Conservation (phyloP, 2,113 vertebrate genomes). For the Gorsachius goisagi region DNA sequence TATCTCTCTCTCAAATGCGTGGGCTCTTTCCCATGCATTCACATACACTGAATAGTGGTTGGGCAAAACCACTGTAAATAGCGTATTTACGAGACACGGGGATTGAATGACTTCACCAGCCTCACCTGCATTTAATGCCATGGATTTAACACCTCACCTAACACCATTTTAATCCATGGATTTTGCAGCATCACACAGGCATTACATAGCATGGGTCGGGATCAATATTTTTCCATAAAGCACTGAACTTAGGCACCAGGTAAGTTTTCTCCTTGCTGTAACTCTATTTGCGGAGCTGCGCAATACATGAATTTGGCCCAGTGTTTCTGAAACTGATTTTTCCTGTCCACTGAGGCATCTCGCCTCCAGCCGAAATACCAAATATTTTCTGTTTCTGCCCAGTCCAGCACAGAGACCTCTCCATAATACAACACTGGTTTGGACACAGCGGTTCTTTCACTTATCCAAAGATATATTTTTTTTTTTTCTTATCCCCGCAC, state of each 20-base stretch:
- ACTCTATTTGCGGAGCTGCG: background rate
- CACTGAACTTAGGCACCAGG: background rate
- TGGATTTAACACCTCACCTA: background rate
- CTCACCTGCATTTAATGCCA: background rate
- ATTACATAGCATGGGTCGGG: rapidly evolving
- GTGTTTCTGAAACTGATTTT: background rate
- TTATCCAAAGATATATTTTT: background rate
- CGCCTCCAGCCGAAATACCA: background rate
- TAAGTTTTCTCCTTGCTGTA: background rate
- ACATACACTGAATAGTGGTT: background rate
- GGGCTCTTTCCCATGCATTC: background rate
- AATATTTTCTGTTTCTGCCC: background rate
- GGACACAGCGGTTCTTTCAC: background rate
- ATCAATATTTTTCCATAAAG: background rate
- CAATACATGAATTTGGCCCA: background rate
- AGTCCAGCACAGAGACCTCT: background rate
- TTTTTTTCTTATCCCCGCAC: background rate
- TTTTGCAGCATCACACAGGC: background rate
- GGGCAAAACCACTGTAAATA: background rate
- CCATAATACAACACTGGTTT: background rate
- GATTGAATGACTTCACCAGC: background rate
- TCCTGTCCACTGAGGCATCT: background rate
- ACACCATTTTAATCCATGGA: too few species aligned
- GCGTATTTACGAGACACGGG: background rate
- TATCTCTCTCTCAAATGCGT: background rate